Base-by-base conservation (phyloP, 2,797 vertebrate genomes). In the Karalla daura region DNA sequence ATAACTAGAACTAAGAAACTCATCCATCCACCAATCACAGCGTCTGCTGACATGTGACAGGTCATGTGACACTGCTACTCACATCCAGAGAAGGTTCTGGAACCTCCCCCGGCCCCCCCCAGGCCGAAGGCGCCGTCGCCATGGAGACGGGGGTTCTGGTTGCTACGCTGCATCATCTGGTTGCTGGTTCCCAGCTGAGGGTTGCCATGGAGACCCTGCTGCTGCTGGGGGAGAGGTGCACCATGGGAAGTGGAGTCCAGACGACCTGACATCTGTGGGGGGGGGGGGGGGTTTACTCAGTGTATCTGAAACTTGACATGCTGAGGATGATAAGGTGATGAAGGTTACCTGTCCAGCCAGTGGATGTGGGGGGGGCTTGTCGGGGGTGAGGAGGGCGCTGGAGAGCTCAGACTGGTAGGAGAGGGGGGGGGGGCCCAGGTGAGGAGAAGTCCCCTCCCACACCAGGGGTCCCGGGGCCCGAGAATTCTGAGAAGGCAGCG, bases 351-450 rank as follows among this genome's bases (percentile, higher is more conserved):
- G 96, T 71, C 88, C 69, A 0, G 92, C 46, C 78, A 96, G 86
- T 15, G 94, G 84, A 21, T 92, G 91, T 0, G 89, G 87, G 0
- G 90, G 85, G 0, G 93, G 80, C 55, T 96, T 97, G 81, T 96
- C 96, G 0, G 95, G 84, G 60, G 91, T 90, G 79, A 96, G 89
- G 80, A 96, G 91, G 43, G 92, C 81, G 0, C 91, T 89, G 18
- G 96, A 93, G 30, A 96, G 93, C 87, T 95, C 96, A 0, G 96
- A 87, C 70, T 95, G 96, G 84, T 96, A 97, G 70, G 95, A 95
- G 59, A 95, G 83, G 0, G 95, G 91, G 0, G 95, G 93, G 28
- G 46, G 94, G 50, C 63, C 94, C 65, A 88, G 84, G 28, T n/a
- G 1, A 93, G 71, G 25, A 90, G 84, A 80, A 97, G 91, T 86